Percentiles rank a stretch among this genome's conserved stretches.
These are phyloP conservation scores for Mirza zaza DNA, from an alignment of 2,113 vertebrate genomes.

Conservation along the genomic window DNA sequence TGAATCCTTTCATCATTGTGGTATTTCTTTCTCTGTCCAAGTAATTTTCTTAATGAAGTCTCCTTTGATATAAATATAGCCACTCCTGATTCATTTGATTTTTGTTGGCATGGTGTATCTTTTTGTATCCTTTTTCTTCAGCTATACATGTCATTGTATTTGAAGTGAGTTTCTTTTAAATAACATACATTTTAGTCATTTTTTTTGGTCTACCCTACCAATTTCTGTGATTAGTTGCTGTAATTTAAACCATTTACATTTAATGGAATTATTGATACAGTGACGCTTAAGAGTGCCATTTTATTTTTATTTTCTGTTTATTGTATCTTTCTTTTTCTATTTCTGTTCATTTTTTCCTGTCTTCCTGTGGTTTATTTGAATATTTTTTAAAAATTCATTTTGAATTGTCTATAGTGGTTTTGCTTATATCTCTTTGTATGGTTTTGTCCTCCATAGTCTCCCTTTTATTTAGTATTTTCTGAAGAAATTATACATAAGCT, in stretches of 20 bases:
- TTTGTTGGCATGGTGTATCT: not conserved
- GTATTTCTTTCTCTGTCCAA: not conserved
- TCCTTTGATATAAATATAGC: not conserved
- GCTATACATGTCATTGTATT: not conserved
- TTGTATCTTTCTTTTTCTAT: not conserved
- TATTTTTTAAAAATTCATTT: constrained; percentile 3
- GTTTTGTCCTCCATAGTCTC: not conserved
- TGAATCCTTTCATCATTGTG: not conserved
- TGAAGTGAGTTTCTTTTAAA: not conserved
- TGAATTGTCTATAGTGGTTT: not conserved
- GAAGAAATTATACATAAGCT: not conserved
- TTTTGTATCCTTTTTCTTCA: not conserved
- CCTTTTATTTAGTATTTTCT: not conserved
- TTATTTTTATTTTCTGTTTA: not conserved
- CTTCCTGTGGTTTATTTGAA: not conserved
- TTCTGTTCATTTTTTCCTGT: not conserved
- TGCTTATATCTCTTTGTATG: not conserved
- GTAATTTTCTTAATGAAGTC: not conserved
- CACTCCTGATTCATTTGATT: not conserved
- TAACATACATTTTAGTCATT: not conserved
- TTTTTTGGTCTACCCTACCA: not conserved
- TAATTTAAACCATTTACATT: not conserved
- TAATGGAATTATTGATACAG: not conserved
- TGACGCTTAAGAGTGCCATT: not conserved
- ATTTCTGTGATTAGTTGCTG: not conserved